Percentiles rank a stretch among this genome's conserved stretches.
Conservation (phyloP, 2,113 vertebrate species). For the Spea multiplicata region DNA sequence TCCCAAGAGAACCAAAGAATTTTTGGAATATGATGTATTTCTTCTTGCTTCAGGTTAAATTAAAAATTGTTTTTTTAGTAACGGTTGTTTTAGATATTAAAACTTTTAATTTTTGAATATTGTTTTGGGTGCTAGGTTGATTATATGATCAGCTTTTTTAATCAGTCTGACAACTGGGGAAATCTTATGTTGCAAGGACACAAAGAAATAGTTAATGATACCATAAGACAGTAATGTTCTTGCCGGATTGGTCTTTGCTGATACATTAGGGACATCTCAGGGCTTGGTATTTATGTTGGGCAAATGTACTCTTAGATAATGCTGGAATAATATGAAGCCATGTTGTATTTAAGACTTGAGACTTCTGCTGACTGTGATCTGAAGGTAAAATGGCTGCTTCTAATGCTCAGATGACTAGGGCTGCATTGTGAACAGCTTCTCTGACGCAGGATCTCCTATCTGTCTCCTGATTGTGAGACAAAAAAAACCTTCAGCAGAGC, state of each 20-base stretch:
- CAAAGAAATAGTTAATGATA: constrained; percentile 49
- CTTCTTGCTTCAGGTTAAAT: constrained; percentile 51
- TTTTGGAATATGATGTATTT: constrained; percentile 55
- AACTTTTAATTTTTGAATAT: not conserved
- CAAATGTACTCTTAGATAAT: constrained; percentile 68
- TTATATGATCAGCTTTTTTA: not conserved
- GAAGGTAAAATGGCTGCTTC: constrained; percentile 97
- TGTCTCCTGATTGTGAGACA: constrained; percentile 75
- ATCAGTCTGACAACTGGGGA: not conserved
- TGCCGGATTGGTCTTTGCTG: not conserved
- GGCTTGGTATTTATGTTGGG: constrained; percentile 66
- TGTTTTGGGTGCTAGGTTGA: too few relatives aligned
- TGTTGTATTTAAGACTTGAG: constrained; percentile 87
- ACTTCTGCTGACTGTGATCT: constrained; percentile 66
- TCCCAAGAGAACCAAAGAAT: constrained; percentile 72
- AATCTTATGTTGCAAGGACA: constrained; percentile 23
- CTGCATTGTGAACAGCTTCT: constrained; percentile 68
- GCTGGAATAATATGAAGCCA: constrained; percentile 85
- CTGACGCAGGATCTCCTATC: constrained; percentile 23
- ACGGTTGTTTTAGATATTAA: not conserved
- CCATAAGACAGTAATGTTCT: constrained; percentile 41
- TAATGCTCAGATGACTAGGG: constrained; percentile 72
- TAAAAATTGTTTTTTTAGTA: not conserved
- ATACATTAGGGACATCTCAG: not conserved
- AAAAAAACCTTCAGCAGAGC: constrained; percentile 80